Evolutionary conservation across 2,113 vertebrate species (phyloP), one percentile per base, ranked within the genome.

Genomic region (Seriola rivoliana): DNA sequence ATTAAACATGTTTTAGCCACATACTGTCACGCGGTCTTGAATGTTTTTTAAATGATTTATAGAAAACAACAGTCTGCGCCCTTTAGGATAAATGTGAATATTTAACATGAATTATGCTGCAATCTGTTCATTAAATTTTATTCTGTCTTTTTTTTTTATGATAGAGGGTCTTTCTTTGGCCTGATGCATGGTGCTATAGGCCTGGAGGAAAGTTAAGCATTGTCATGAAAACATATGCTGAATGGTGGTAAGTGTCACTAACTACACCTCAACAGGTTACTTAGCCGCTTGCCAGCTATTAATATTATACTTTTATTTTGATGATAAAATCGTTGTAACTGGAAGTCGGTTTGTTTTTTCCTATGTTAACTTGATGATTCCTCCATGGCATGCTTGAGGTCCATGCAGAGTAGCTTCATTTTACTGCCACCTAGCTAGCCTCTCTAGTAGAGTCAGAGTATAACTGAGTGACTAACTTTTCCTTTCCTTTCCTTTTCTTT

Each of bases 391-490:
- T 54, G 42, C 17, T 5, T 19, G 9, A 60, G 12, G 10, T n/a
- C 11, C 4, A 9, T 40, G 21, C 54, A 48, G 4, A 29, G 34
- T 6, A 8, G 21, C 46, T 69, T 46, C 36, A 23, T 71, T 81
- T 55, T 70, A 63, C 82, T 69, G 85, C 89, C 92, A 80, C 71
- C 88, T 88, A 64, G 63, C 55, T 42, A 42, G 8, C 9, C 40
- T 42, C 8, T 8, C 2, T 8, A 2, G 34, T 36, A 36, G 40
- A 9, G 8, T 10, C 8, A 42, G 40, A 10, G 14, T 16, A 5
- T 17, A 5, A 16, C 9, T 63, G 14, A 36, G 1, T 40, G 19
- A 52, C 6, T 21, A 19, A 52, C 19, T 11, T 23, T 50, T 55
- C 9, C 11, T 38, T 34, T 36, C 14, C 23, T 25, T 66, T 10